These are phyloP conservation scores for Grus americana DNA, from an alignment of 2,113 vertebrate genomes.

Conservation along the genomic window DNA sequence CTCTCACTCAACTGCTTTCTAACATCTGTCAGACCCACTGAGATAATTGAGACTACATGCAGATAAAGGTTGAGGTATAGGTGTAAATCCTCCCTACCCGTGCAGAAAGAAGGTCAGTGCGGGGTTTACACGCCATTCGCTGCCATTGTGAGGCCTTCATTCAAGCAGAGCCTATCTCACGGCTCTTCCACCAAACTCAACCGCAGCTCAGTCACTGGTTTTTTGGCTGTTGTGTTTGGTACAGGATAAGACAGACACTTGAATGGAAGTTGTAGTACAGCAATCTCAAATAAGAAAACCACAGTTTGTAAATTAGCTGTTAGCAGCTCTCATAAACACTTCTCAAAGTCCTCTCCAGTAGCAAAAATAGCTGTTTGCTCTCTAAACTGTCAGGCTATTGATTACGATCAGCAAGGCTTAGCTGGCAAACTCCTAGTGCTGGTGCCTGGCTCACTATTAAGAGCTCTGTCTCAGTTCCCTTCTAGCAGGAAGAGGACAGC, in stretches of 20 bases:
- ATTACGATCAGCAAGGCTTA: neutral
- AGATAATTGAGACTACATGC: neutral
- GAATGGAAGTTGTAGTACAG: neutral
- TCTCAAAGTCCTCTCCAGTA: neutral
- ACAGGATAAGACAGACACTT: neutral
- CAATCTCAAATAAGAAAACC: neutral
- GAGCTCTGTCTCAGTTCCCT: neutral
- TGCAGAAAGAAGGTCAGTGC: neutral
- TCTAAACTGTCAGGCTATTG: neutral
- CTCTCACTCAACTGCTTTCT: neutral
- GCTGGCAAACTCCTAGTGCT: neutral
- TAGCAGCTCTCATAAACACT: constrained; percentile 17
- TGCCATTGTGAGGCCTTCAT: neutral
- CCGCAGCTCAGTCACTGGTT: neutral
- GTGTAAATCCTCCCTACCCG: neutral
- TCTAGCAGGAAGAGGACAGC: neutral
- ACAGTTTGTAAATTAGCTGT: constrained; percentile 5
- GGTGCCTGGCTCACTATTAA: neutral
- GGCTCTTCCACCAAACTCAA: neutral
- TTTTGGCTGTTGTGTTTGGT: neutral
- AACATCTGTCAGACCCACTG: neutral
- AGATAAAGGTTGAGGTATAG: neutral
- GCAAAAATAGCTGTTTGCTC: neutral
- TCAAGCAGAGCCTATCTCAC: neutral
- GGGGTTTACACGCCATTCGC: neutral